Evolutionary conservation across 2,113 vertebrate species (phyloP), one percentile per base, ranked within the genome.

Genomic region (Columba janthina): DNA sequence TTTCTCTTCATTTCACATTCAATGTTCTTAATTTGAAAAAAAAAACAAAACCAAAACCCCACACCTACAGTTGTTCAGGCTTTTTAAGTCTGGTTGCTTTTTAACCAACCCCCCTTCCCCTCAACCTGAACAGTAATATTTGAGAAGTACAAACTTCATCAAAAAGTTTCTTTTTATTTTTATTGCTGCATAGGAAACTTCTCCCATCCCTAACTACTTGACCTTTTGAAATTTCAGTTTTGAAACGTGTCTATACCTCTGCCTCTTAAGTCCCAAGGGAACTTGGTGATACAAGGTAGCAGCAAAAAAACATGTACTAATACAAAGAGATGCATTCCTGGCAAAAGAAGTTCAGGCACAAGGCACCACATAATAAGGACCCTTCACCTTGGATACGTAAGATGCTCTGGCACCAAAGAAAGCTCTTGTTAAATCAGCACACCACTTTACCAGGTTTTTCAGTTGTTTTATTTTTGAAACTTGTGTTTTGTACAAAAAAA

Each of bases 401-500:
- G 46, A n/a, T 65, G 32, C 10, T 85, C 25, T 78, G 36, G 20
- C 29, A 81, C 11, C 42, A 58, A 71, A 81, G 12, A 15, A 88
- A 54, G 38, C 17, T 83, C 42, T 54, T 85, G 9, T 36, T 61
- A 76, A 31, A 90, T 46, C 50, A 97, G 22, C 69, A 83, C n/a
- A 40, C 66, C 34, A 42, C 61, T 91, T 79, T 9, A 73, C 48
- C 51, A 22, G 26, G 4, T 60, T 86, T 97, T 97, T 96, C 75
- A 53, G 93, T 96, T 57, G 75, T 89, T 97, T 98, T 97, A 97
- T 96, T 97, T 93, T 96, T 95, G 56, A 95, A 96, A 97, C 64
- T 96, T 93, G 74, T 96, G 85, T 97, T 98, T 98, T 94, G 66
- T 98, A 98, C 97, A 98, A 98, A 98, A 98, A 96, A 96, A 94